Conservation (phyloP, 2,113 vertebrate species). For the Rhombomys opimus region DNA sequence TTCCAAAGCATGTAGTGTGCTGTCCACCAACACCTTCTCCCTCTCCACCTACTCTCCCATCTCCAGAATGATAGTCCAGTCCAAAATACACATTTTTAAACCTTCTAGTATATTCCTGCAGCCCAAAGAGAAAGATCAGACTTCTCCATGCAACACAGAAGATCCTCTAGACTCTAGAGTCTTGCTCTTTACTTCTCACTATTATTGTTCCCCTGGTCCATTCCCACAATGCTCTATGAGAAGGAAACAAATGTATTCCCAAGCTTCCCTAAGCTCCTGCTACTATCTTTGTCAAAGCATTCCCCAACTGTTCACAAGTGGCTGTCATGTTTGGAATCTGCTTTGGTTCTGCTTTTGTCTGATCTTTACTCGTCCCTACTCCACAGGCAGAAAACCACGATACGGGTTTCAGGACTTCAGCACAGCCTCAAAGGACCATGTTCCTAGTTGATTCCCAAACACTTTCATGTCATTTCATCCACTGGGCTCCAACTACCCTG, state of each 20-base stretch:
- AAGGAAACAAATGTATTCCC: background rate
- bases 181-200: background rate
- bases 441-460: background rate
- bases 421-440: background rate
- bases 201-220: background rate
- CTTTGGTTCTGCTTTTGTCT: background rate
- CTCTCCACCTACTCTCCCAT: background rate
- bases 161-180: background rate
- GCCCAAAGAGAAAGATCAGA: background rate
- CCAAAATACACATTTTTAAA: background rate
- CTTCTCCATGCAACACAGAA: background rate
- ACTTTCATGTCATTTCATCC: background rate
- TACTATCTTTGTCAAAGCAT: background rate
- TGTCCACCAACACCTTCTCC: background rate
- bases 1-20: background rate
- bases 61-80: background rate
- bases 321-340: background rate
- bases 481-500: background rate
- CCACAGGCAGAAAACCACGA: background rate
- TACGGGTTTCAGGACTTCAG: background rate
- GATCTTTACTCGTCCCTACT: background rate
- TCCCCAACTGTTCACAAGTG: background rate
- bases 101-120: background rate
- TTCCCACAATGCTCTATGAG: background rate
- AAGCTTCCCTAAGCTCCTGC: background rate